Percentiles rank a stretch among this genome's conserved stretches.
Evolutionary conservation across 1,140 invertebrate species (phyloP).

Genomic region (Drosophila bifasciata): DNA sequence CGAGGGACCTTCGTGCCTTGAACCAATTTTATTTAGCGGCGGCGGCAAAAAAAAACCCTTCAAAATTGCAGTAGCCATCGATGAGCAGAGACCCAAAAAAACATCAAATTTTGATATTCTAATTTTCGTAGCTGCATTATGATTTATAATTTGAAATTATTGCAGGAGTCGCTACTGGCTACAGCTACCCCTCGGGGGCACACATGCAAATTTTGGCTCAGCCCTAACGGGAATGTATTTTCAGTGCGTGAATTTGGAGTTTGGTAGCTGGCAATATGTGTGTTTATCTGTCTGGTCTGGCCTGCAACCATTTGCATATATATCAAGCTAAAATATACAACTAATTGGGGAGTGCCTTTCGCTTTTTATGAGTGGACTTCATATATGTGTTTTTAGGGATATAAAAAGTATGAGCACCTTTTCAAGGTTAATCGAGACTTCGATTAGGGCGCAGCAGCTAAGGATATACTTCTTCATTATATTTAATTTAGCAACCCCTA

Average conservation of each 20-base stretch:
- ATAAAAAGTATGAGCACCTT: no score
- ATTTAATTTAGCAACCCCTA: slow-evolving; percentile 1
- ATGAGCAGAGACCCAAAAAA: slow-evolving; percentile 21
- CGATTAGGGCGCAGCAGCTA: not conserved
- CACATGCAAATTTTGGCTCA: slow-evolving; percentile 72
- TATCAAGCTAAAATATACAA: slow-evolving; percentile 22
- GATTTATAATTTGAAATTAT: slow-evolving; percentile 78
- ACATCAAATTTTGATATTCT: slow-evolving; percentile 69
- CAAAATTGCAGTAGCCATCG: slow-evolving; percentile 70
- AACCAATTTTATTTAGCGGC: slow-evolving; percentile 52
- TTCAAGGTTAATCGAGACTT: slow-evolving; percentile 56
- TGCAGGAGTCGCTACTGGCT: slow-evolving; percentile 76
- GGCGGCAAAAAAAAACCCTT: slow-evolving; percentile 1
- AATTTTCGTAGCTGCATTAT: slow-evolving; percentile 66
- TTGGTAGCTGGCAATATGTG: slow-evolving; percentile 51
- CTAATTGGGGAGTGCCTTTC: slow-evolving; percentile 26
- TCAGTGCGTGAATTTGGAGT: slow-evolving; percentile 28
- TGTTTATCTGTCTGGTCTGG: slow-evolving; percentile 78
- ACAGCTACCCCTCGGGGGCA: slow-evolving; percentile 42
- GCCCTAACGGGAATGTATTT: slow-evolving; percentile 68
- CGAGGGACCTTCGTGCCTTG: slow-evolving; percentile 66
- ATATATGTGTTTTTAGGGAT: no score
- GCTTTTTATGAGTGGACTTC: no score
- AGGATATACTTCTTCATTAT: slow-evolving; percentile 1
- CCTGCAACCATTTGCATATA: slow-evolving; percentile 72